phyloP scores from a whole-genome alignment of 2,797 vertebrate species.

The Poliocrania exsul region DNA sequence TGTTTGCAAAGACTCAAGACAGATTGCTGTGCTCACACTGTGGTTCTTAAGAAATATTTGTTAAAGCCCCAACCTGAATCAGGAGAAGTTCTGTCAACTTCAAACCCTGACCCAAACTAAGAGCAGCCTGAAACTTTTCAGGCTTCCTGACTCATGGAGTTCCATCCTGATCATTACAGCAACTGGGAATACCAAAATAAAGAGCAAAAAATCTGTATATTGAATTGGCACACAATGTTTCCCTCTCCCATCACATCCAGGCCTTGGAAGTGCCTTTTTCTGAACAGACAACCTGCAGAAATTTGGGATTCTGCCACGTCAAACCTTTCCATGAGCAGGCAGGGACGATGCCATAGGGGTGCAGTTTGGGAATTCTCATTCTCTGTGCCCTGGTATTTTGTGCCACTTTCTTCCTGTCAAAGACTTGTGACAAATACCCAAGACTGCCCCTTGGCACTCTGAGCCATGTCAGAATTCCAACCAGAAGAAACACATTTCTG shows the following conservation, averaged over 20 bases:
- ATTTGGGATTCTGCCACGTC: neutral
- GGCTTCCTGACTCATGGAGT: neutral
- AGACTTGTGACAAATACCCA: neutral
- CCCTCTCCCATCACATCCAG: neutral
- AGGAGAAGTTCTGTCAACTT: neutral
- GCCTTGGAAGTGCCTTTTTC: neutral
- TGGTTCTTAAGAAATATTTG: neutral
- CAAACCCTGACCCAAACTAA: neutral
- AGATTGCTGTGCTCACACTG: neutral
- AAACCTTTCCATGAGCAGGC: accelerated
- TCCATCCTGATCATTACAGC: neutral
- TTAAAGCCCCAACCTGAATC: neutral
- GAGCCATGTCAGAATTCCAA: neutral
- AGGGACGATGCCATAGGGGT: neutral
- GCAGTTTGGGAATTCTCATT: neutral
- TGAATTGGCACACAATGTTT: neutral
- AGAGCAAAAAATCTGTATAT: neutral
- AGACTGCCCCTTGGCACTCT: neutral
- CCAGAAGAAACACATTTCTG: neutral
- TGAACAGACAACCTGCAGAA: neutral
- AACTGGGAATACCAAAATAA: neutral
- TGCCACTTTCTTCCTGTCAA: neutral
- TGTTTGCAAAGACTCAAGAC: neutral
- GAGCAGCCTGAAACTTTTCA: neutral
- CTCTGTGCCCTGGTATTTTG: neutral